These are phyloP conservation scores for Axinella damicornis DNA, from an alignment of 37 sponge, comb jelly and placozoan genomes.

Conservation along the genomic window DNA sequence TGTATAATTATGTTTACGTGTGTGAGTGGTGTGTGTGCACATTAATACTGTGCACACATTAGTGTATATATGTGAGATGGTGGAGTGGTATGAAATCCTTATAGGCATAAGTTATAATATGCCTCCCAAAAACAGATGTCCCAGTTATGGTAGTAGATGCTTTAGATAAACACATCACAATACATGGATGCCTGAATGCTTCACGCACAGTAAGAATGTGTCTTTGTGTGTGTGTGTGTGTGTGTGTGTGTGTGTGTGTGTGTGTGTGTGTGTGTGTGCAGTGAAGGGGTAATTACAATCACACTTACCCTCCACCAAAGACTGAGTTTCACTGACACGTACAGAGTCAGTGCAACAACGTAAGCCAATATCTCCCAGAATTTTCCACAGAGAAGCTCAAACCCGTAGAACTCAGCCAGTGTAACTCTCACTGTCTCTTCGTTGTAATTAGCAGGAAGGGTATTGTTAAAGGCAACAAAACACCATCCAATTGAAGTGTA, in stretches of 20 bases:
- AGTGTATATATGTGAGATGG: too few species aligned
- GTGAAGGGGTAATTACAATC: background rate
- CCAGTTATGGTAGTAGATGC: too few species aligned
- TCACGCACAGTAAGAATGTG: too few species aligned
- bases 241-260: background rate
- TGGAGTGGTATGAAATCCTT: too few species aligned
- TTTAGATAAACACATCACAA: background rate
- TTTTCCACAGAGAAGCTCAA: constrained; percentile 54
- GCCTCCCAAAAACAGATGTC: background rate
- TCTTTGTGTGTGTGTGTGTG: background rate
- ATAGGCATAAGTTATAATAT: too few species aligned
- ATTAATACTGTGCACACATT: too few species aligned
- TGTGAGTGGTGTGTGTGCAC: too few species aligned
- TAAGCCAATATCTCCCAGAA: constrained; percentile 70
- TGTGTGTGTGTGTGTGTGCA: background rate
- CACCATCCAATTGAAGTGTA: constrained; percentile 55
- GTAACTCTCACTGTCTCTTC: background rate
- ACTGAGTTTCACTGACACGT: constrained; percentile 18
- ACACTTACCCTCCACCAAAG: background rate
- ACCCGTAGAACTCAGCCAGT: background rate
- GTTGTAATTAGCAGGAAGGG: background rate
- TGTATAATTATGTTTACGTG: too few species aligned
- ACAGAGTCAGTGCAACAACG: constrained; percentile 29
- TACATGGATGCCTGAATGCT: background rate
- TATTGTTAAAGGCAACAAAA: constrained; percentile 22